These are phyloP conservation scores for Picathartes gymnocephalus DNA, from an alignment of 2,113 vertebrate genomes.

Conservation along the genomic window DNA sequence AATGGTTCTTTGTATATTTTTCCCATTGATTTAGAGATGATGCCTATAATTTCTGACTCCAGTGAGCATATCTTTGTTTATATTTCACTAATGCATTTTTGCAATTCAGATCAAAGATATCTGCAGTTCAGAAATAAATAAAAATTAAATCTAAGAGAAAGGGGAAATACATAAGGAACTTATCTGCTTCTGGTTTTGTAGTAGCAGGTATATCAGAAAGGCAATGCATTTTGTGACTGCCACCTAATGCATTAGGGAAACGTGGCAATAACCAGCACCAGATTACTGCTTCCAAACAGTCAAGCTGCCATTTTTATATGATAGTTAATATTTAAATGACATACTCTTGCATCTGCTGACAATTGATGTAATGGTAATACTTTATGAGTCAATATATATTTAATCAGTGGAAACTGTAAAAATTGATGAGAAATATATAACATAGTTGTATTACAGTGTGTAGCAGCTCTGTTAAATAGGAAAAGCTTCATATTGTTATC, in stretches of 20 bases:
- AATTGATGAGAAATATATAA: slow-evolving; percentile 84
- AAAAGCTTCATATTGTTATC: slow-evolving; percentile 25
- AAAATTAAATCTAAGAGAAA: slow-evolving; percentile 46
- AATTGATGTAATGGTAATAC: slow-evolving; percentile 86
- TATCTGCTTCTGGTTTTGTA: not conserved
- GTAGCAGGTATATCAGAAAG: slow-evolving; percentile 23
- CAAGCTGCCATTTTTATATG: slow-evolving; percentile 93
- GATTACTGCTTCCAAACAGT: slow-evolving; percentile 86
- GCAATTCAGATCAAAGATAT: slow-evolving; percentile 50
- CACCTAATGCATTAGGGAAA: slow-evolving; percentile 68
- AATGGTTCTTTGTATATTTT: slow-evolving; percentile 32
- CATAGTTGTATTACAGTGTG: slow-evolving; percentile 49
- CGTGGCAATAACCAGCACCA: slow-evolving; percentile 65
- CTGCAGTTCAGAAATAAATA: slow-evolving; percentile 42
- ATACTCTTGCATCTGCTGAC: slow-evolving; percentile 83
- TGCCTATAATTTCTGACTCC: slow-evolving; percentile 53
- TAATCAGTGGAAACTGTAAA: slow-evolving; percentile 89
- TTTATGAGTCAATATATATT: slow-evolving; percentile 95
- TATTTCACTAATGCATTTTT: slow-evolving; percentile 32
- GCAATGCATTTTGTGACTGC: slow-evolving; percentile 45
- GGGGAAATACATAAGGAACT: slow-evolving; percentile 25
- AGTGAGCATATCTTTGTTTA: slow-evolving; percentile 41
- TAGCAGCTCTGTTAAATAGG: slow-evolving; percentile 49
- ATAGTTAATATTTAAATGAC: slow-evolving; percentile 92
- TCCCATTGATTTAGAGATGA: slow-evolving; percentile 33